Evolutionary conservation across 2,113 vertebrate genomes (phyloP).

Genomic region (Mormyrus lacerda): DNA sequence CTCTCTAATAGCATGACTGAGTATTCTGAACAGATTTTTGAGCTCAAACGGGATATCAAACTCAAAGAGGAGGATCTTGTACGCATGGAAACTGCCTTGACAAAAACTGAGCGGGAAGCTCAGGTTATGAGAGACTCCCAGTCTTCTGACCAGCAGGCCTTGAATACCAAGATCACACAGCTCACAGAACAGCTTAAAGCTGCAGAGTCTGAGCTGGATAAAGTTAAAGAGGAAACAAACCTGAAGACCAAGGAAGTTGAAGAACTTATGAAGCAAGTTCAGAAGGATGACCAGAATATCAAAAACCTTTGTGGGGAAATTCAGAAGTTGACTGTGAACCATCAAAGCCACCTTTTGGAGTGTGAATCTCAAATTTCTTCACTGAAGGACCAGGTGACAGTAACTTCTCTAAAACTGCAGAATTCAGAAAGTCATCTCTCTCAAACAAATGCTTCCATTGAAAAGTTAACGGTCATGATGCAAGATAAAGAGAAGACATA

Average conservation of each 20-base stretch:
- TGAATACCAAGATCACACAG: conserved; percentile 58
- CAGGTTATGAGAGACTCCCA: conserved; percentile 62
- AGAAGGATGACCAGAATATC: conserved; percentile 57
- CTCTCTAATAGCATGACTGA: conserved; percentile 62
- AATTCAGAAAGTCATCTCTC: conserved; percentile 49
- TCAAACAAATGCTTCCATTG: conserved; percentile 44
- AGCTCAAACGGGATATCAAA: conserved; percentile 63
- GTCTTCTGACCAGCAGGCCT: conserved; percentile 60
- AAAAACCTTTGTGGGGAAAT: conserved; percentile 62
- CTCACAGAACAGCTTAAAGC: conserved; percentile 58
- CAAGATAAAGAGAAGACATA: conserved; percentile 53
- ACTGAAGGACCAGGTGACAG: conserved; percentile 64
- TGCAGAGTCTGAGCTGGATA: conserved; percentile 54
- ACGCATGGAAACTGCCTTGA: conserved; percentile 57
- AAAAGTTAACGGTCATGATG: conserved; percentile 52
- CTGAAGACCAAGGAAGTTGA: conserved; percentile 59
- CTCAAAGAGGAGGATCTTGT: conserved; percentile 68
- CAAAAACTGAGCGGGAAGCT: conserved; percentile 62
- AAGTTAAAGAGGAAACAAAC: conserved; percentile 49
- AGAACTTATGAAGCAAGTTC: conserved; percentile 56
- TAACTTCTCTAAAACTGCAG: conserved; percentile 52
- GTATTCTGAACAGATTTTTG: conserved; percentile 66
- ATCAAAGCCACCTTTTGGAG: conserved; percentile 56
- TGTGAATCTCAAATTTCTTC: conserved; percentile 62
- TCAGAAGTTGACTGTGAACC: conserved; percentile 49